phyloP scores from a whole-genome alignment of 1,140 invertebrate species.

The Ceratina australensis region DNA sequence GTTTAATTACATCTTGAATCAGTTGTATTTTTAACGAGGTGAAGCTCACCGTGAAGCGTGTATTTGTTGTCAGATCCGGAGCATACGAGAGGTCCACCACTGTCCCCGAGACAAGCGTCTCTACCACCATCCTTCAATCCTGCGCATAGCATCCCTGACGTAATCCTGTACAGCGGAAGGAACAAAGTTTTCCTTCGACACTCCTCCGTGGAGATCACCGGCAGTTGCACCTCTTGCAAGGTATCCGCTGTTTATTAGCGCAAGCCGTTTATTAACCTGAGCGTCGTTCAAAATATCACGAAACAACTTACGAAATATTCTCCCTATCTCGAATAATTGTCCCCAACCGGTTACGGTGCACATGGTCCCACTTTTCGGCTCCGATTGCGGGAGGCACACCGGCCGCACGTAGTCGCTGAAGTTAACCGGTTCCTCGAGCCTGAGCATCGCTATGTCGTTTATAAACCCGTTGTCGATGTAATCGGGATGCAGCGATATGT shows the following conservation, averaged over 20 bases:
- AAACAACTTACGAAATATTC: conserved; percentile 88
- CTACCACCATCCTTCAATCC: conserved; percentile 83
- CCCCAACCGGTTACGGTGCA: conserved; percentile 92
- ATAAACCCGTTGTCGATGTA: conserved; percentile 89
- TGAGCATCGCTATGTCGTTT: conserved; percentile 88
- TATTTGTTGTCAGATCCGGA: conserved; percentile 76
- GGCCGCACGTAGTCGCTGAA: conserved; percentile 89
- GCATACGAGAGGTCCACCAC: conserved; percentile 84
- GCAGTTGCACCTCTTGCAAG: conserved; percentile 91
- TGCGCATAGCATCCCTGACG: conserved; percentile 85
- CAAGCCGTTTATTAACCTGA: not conserved
- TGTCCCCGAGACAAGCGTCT: conserved; percentile 85
- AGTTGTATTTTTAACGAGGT: not conserved
- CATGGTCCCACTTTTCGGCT: conserved; percentile 82
- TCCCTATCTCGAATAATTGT: conserved; percentile 88
- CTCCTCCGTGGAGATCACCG: conserved; percentile 89
- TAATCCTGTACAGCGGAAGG: conserved; percentile 85
- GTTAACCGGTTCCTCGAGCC: conserved; percentile 82
- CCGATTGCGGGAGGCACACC: conserved; percentile 83
- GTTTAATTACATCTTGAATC: too few species aligned
- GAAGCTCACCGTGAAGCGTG: conserved; percentile 70
- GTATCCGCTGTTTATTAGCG: conserved; percentile 84
- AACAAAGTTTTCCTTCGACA: conserved; percentile 89
- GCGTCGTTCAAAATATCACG: not conserved
- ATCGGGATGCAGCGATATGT: conserved; percentile 86